phyloP scores from a whole-genome alignment of 2,797 vertebrate genomes.

The Syngnathus acus region DNA sequence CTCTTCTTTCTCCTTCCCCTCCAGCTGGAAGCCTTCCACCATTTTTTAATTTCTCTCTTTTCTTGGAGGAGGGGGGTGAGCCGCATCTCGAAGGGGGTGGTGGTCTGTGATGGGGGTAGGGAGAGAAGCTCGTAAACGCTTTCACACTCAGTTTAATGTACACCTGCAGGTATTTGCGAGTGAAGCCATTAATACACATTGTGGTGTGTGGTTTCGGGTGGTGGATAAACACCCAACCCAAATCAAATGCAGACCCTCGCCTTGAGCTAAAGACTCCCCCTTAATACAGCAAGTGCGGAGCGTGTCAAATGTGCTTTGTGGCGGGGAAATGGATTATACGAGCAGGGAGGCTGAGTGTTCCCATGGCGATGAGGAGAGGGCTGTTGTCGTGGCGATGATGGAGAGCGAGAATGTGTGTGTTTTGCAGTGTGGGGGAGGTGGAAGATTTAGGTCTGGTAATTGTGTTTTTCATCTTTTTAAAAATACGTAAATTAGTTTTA shows the following conservation, averaged over 20 bases:
- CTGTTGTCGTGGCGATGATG: slow-evolving; percentile 54
- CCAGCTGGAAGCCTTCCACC: slow-evolving; percentile 13
- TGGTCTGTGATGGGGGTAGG: slow-evolving; percentile 36
- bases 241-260: slow-evolving; percentile 34
- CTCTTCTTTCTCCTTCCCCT: slow-evolving; percentile 14
- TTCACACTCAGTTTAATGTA: neutral
- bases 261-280: neutral
- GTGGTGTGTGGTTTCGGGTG: slow-evolving; percentile 2
- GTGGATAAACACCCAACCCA: neutral
- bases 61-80: slow-evolving; percentile 2
- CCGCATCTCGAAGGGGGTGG: neutral
- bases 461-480: neutral
- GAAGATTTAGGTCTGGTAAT: neutral
- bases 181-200: neutral
- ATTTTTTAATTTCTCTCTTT: slow-evolving; percentile 18
- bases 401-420: slow-evolving; percentile 26
- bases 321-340: slow-evolving; percentile 69
- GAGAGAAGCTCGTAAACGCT: slow-evolving; percentile 15
- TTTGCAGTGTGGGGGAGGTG: slow-evolving; percentile 10
- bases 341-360: slow-evolving; percentile 63
- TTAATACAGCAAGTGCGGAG: slow-evolving; percentile 52
- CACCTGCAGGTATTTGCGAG: neutral
- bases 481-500: neutral
- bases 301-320: slow-evolving; percentile 72
- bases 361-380: slow-evolving; percentile 61